These are phyloP conservation scores for Gastracanthus pulcherrimus DNA, from an alignment of 2,888 invertebrate species.

Conservation along the genomic window DNA sequence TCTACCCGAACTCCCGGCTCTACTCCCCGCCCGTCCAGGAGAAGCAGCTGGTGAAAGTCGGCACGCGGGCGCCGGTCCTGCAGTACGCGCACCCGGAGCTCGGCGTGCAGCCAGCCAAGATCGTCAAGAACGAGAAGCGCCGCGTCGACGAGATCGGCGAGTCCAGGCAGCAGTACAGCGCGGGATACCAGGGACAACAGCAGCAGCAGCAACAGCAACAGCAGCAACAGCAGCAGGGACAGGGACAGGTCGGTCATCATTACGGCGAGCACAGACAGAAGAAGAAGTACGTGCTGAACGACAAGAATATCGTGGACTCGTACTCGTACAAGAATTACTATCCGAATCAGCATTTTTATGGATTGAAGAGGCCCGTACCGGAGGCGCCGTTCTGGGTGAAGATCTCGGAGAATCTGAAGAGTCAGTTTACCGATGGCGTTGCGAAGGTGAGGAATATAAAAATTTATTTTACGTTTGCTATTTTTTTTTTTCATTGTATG, in stretches of 20 bases:
- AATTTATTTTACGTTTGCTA: too few relatives aligned
- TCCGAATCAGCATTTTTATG: constrained; percentile 78
- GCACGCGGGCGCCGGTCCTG: constrained; percentile 86
- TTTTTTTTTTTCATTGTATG: too few relatives aligned
- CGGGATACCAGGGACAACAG: not conserved
- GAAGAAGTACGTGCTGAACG: constrained; percentile 73
- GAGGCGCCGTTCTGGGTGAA: constrained; percentile 86
- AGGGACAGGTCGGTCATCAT: constrained; percentile 27
- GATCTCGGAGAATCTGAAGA: constrained; percentile 86
- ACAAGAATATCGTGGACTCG: constrained; percentile 71
- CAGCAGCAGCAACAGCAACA: constrained; percentile 22
- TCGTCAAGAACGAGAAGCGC: constrained; percentile 71
- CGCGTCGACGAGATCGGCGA: not conserved
- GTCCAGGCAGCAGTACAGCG: not conserved
- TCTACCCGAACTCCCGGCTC: constrained; percentile 83
- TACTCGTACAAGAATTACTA: constrained; percentile 73
- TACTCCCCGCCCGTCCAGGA: constrained; percentile 82
- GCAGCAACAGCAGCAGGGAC: constrained; percentile 56
- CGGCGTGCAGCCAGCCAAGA: constrained; percentile 86
- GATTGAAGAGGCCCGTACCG: constrained; percentile 80
- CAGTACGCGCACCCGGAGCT: constrained; percentile 90
- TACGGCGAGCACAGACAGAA: constrained; percentile 70
- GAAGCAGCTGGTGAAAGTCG: constrained; percentile 83
- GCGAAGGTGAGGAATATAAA: constrained; percentile 77
- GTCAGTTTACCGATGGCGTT: constrained; percentile 85